Evolutionary conservation across 2,888 invertebrate species (phyloP).

Genomic region (Drosophila formosana): DNA sequence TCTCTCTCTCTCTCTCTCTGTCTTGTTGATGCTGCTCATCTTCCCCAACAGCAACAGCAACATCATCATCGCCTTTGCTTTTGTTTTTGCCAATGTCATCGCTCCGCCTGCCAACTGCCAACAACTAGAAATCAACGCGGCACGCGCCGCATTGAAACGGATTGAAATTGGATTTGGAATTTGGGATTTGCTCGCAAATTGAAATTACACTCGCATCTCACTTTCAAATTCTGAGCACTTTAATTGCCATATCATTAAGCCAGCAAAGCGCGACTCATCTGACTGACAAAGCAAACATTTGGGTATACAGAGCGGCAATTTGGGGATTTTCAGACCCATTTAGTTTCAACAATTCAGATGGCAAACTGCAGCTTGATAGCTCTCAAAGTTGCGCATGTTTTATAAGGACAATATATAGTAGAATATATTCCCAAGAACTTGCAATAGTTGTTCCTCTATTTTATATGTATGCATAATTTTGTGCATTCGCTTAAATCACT

Average conservation of each 20-base stretch:
- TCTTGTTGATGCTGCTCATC: constrained; percentile 19
- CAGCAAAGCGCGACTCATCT: neutral
- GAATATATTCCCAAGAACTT: too few species aligned
- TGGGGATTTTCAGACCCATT: too few species aligned
- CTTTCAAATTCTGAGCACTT: constrained; percentile 1
- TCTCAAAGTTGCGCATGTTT: too few species aligned
- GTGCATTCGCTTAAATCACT: too few species aligned
- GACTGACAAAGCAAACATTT: neutral
- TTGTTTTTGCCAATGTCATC: constrained; percentile 48
- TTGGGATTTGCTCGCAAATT: constrained; percentile 32
- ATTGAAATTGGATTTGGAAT: constrained; percentile 46
- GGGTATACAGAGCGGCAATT: too few species aligned
- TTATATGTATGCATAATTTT: too few species aligned
- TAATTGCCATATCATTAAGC: constrained; percentile 3
- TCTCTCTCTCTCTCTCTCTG: too few species aligned
- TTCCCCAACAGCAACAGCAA: constrained; percentile 3
- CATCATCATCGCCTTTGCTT: constrained; percentile 19
- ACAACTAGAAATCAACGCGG: constrained; percentile 21
- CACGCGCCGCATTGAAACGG: constrained; percentile 45
- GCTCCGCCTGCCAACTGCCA: neutral
- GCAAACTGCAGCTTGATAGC: too few species aligned
- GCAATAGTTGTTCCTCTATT: too few species aligned
- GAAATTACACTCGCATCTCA: constrained; percentile 28
- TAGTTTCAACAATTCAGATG: too few species aligned
- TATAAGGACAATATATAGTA: too few species aligned